phyloP scores from a whole-genome alignment of 2,888 invertebrate species.

The Volucella zonaria region DNA sequence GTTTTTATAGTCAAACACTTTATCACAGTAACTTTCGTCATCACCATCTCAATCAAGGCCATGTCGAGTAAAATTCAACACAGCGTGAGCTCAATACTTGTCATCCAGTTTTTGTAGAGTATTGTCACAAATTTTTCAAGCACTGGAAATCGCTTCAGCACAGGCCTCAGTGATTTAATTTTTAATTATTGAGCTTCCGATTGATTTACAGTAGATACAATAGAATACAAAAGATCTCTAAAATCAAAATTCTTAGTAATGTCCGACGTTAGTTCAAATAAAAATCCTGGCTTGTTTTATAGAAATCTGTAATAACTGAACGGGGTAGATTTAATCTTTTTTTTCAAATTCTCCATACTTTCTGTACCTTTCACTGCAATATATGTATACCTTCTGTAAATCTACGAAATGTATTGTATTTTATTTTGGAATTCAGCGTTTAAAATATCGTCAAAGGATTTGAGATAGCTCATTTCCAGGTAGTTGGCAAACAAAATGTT shows the following conservation, averaged over 20 bases:
- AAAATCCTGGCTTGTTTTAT: too few species aligned
- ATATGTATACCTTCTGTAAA: not conserved
- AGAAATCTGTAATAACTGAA: too few species aligned
- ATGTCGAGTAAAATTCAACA: constrained; percentile 27
- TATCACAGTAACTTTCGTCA: constrained; percentile 18
- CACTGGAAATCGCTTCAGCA: constrained; percentile 27
- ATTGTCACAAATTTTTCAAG: constrained; percentile 15
- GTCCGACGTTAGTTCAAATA: not conserved
- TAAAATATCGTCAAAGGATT: not conserved
- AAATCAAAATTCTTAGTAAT: constrained; percentile 9
- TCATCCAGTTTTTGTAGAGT: not conserved
- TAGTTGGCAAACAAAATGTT: not conserved
- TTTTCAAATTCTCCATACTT: constrained; percentile 6
- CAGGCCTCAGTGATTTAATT: constrained; percentile 6
- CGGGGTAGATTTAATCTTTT: not conserved
- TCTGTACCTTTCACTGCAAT: not conserved
- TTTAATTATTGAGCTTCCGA: constrained; percentile 8
- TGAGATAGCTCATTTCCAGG: not conserved
- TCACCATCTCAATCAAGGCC: constrained; percentile 15
- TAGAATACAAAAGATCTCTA: constrained; percentile 5
- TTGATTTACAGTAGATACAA: not conserved
- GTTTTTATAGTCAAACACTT: not conserved
- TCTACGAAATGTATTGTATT: too few species aligned
- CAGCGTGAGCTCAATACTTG: constrained; percentile 10
- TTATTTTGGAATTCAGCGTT: too few species aligned